Base-by-base conservation (phyloP, 37 sponge, comb jelly and placozoan species). In the Eunapius fragilis region DNA sequence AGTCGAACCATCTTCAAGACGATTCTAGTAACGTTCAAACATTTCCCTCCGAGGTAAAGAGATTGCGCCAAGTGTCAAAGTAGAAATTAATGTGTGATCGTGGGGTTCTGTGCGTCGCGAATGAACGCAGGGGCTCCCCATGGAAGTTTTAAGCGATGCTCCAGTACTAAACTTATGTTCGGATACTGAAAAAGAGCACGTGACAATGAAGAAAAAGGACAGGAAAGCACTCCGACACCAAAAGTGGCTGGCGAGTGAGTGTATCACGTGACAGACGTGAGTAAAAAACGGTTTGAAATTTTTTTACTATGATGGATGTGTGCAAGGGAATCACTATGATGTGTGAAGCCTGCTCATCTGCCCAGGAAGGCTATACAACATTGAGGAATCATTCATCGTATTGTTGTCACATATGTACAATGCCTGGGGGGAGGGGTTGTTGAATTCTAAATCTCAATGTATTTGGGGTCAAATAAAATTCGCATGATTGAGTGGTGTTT, bases 191-290 rank as follows among this genome's bases (percentile, higher is more conserved):
- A 28, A 37, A 2, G 41, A 37, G 26, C 25, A 37, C 24, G 50
- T 68, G 24, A 25, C 48, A 22, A 22, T 34, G 38, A 74, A 81
- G 69, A 87, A 87, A 77, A 87, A 81, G 75, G 82, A 87, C 77
- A 81, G 73, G 32, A 72, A 82, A 50, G 67, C 47, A 38, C 41
- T 72, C 27, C 31, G 88, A 33, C 88, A 81, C 31, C 38, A 81
- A 70, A 47, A 74, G 38, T 87, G 88, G 88, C 35, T 87, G 31
- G 10, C 74, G 32, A 87, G 88, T 87, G 35, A 72, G 87, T 67
- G 13, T 0, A 50, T 32, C 10, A 28, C 71, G 11, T 28, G 3
- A 9, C 3, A 7, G 5, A 70, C 11, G 5, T 3, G 3, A 70
- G 71, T 28, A 13, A 28, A 70, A n/a, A n/a, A n/a, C n/a, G n/a